Evolutionary conservation across 92 coral and sea anemone genomes (phyloP).

Genomic region (Porites cylindrica): DNA sequence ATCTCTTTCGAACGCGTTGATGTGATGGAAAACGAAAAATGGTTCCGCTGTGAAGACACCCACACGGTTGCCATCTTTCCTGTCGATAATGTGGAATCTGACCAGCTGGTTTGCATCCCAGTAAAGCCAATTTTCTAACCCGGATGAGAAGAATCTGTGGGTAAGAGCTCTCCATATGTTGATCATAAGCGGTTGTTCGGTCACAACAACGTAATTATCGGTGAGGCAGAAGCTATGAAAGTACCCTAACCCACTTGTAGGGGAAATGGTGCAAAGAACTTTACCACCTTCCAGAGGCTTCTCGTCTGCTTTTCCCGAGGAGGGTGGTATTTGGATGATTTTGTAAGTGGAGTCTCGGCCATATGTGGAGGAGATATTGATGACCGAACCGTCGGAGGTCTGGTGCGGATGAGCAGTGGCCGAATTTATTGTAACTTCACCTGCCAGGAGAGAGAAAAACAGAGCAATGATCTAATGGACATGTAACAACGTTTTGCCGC

Average conservation of each 20-base stretch:
- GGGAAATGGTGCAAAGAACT: conserved; percentile 69
- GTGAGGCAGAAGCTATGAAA: conserved; percentile 88
- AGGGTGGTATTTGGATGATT: conserved; percentile 68
- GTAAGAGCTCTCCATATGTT: conserved; percentile 47
- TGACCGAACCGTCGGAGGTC: conserved; percentile 74
- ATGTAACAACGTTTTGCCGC: too few relatives aligned
- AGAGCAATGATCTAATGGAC: background rate
- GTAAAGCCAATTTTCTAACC: conserved; percentile 54
- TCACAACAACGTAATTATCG: conserved; percentile 74
- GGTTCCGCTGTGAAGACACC: conserved; percentile 70
- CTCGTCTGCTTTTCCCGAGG: conserved; percentile 40
- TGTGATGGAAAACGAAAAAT: conserved; percentile 80
- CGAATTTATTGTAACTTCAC: conserved; percentile 20
- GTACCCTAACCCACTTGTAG: conserved; percentile 64
- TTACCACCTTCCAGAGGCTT: conserved; percentile 75
- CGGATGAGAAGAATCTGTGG: conserved; percentile 40
- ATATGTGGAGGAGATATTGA: conserved; percentile 56
- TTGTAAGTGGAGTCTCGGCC: conserved; percentile 55
- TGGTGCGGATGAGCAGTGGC: conserved; percentile 86
- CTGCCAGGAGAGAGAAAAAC: conserved; percentile 34
- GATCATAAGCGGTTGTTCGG: conserved; percentile 73
- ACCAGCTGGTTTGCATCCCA: conserved; percentile 69
- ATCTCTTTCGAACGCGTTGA: conserved; percentile 80
- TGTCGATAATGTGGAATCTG: conserved; percentile 74
- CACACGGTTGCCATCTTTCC: conserved; percentile 59